Evolutionary conservation across 1,140 invertebrate genomes (phyloP).

Genomic region (Cotesia typhae): DNA sequence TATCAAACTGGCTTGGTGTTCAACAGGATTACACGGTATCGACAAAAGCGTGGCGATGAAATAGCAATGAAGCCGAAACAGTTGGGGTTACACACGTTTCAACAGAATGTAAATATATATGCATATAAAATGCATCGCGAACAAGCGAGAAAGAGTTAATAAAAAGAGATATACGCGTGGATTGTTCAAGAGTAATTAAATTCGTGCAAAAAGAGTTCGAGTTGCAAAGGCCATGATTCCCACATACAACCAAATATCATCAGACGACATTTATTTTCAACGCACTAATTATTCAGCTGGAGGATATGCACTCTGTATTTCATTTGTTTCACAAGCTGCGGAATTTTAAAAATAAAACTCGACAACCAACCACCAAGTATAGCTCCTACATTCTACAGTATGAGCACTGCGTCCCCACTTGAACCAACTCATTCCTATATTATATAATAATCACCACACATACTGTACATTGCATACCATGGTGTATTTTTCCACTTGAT

Average conservation of each 20-base stretch:
- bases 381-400: background rate
- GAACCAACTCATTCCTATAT: background rate
- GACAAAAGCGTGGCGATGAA: constrained; percentile 51
- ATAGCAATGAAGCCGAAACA: constrained; percentile 53
- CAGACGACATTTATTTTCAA: constrained; percentile 56
- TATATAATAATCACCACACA: background rate
- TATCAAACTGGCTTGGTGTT: constrained; percentile 43
- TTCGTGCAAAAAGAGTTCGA: background rate
- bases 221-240: constrained; percentile 6
- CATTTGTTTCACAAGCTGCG: constrained; percentile 49
- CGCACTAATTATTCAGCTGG: constrained; percentile 55
- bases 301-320: constrained; percentile 41
- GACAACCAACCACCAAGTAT: constrained; percentile 29
- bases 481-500: constrained; percentile 2
- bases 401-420: background rate
- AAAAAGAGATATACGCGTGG: background rate
- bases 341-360: constrained; percentile 47
- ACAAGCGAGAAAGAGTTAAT: background rate
- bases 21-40: constrained; percentile 53
- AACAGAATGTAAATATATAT: constrained; percentile 10
- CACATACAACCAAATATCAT: constrained; percentile 47
- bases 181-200: constrained; percentile 3
- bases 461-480: too few relatives aligned
- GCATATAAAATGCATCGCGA: background rate
- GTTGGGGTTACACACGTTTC: constrained; percentile 36